These are phyloP conservation scores for Flexamia atlantica DNA, from an alignment of 2,888 invertebrate species.

Conservation along the genomic window DNA sequence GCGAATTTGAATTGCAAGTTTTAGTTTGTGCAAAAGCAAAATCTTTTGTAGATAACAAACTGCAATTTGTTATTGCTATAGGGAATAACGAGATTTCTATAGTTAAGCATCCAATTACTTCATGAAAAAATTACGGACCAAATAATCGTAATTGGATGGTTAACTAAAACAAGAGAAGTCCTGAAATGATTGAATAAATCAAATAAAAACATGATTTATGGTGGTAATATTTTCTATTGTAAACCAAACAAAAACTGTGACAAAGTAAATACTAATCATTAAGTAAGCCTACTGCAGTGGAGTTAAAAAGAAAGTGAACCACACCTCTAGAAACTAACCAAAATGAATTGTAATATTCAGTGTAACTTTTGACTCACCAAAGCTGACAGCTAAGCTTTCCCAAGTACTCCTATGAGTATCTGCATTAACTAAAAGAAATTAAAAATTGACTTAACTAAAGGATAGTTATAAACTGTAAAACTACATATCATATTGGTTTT, in stretches of 20 bases:
- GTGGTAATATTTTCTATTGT: not conserved
- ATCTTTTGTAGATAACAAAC: too few relatives aligned
- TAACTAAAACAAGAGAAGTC: too few relatives aligned
- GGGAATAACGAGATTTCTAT: too few relatives aligned
- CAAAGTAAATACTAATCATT: not conserved
- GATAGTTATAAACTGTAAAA: not conserved
- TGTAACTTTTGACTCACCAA: constrained; percentile 47
- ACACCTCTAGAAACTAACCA: constrained; percentile 9
- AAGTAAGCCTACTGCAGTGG: constrained; percentile 12
- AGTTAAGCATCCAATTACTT: too few relatives aligned
- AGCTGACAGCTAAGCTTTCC: constrained; percentile 53
- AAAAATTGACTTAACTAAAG: constrained; percentile 9
- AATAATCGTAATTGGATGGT: too few relatives aligned
- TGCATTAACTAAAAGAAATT: constrained; percentile 55
- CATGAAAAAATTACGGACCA: too few relatives aligned
- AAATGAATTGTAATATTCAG: not conserved
- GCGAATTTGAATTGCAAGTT: too few relatives aligned
- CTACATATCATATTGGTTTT: too few relatives aligned
- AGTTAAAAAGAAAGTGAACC: constrained; percentile 1
- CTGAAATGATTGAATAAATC: too few relatives aligned
- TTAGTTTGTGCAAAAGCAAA: too few relatives aligned
- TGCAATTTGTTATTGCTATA: too few relatives aligned
- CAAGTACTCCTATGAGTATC: constrained; percentile 52
- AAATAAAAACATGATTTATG: too few relatives aligned
- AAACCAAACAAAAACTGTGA: not conserved